Base-by-base conservation (phyloP, 2,113 vertebrate species). In the Hippocampus barbouri region DNA sequence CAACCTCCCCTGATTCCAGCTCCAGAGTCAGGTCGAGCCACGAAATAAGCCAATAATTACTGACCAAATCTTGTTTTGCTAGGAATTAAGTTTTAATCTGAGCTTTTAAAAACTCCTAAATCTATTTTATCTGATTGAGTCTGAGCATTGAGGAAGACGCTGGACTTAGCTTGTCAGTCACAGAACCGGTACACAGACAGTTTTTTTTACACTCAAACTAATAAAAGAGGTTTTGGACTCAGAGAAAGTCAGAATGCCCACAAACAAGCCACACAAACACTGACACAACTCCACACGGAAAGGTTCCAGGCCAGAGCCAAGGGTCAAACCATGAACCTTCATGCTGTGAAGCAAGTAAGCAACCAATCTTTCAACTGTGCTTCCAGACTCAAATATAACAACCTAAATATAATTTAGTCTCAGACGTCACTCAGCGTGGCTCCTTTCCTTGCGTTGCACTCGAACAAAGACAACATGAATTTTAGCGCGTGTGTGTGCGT, bases 361-460 rank as follows among this genome's bases (percentile, higher is more conserved):
- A 45, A 14, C 10, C 53, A 56, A 8, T 56, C 21, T 56, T 56
- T 23, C 54, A 27, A 59, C 11, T 14, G 23, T 25, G 56, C 21
- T 56, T 20, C 56, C 23, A 59, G 56, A 59, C 23, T 40, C 61
- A 40, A 40, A 20, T 5, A 59, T 27, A 59, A 59, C 20, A 21
- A 63, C 18, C 7, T 59, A 63, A 63, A 63, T 63, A 63, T 40
- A 40, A 21, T 40, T 63, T 40, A 38, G 30, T 18, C 60, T 20
- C 30, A 62, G 60, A 38, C 61, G 23, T 54, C 70, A 65, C 66
- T 69, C 72, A 15, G 45, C 53, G 53, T 70, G 56, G 65, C 66
- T 63, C 51, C 23, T 68, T 66, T 12, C 23, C 65, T 9, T 30
- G 23, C 34, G 41, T 25, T 27, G 14, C 60, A 49, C 66, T 75